Evolutionary conservation across 2,113 vertebrate genomes (phyloP).

Genomic region (Podilymbus podiceps): DNA sequence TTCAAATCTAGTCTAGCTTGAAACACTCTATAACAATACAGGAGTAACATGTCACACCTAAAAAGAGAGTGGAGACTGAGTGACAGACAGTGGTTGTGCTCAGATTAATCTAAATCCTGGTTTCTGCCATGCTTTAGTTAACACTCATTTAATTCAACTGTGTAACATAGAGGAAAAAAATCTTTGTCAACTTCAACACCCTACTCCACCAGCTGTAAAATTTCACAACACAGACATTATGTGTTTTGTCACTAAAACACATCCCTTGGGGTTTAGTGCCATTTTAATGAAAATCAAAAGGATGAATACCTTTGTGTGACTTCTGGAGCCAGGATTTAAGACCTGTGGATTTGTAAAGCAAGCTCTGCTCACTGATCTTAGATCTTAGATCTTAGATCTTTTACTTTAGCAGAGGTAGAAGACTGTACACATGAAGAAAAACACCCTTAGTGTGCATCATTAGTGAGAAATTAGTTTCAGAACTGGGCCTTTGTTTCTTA

Average conservation of each 20-base stretch:
- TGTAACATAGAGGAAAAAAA: background rate
- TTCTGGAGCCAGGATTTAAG: background rate
- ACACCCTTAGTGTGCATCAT: fast-evolving
- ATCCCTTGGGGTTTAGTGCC: background rate
- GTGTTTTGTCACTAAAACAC: background rate
- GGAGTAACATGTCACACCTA: background rate
- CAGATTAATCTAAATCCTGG: background rate
- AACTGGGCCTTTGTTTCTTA: background rate
- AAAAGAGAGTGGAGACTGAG: background rate
- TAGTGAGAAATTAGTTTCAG: background rate
- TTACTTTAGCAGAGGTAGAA: background rate
- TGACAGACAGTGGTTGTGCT: background rate
- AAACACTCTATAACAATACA: background rate
- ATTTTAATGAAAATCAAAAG: background rate
- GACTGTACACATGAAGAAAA: fast-evolving
- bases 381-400: background rate
- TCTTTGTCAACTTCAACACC: background rate
- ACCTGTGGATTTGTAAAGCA: background rate
- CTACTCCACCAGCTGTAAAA: background rate
- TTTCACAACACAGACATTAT: background rate
- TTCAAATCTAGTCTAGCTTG: background rate
- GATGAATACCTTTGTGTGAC: background rate
- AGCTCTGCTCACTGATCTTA: background rate
- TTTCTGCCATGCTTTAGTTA: background rate
- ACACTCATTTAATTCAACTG: background rate